A percentile compares a stretch with the other conserved stretches of the same genome.
Evolutionary conservation across 2,888 invertebrate genomes (phyloP).

Genomic region (Tubulanus polymorphus): DNA sequence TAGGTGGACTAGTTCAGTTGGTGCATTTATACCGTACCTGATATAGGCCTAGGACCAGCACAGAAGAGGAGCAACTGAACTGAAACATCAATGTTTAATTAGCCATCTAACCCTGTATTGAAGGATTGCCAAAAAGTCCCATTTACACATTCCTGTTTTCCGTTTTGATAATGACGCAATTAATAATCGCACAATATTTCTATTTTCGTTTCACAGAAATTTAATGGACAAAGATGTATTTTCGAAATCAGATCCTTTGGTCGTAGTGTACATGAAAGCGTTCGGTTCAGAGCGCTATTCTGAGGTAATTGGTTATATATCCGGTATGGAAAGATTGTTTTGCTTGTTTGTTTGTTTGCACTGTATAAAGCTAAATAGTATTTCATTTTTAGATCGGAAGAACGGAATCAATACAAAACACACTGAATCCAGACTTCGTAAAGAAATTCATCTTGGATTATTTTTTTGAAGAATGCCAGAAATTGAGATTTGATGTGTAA

Average conservation of each 20-base stretch:
- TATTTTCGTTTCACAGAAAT: conserved; percentile 54
- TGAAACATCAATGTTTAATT: too few relatives aligned
- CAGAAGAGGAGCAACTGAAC: too few relatives aligned
- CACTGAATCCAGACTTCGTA: conserved; percentile 59
- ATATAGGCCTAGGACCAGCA: too few relatives aligned
- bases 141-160: too few relatives aligned
- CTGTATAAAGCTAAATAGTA: background rate
- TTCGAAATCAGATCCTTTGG: conserved; percentile 61
- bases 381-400: conserved; percentile 49
- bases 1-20: too few relatives aligned
- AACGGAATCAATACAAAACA: conserved; percentile 58
- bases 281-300: conserved; percentile 23
- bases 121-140: too few relatives aligned
- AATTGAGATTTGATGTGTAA: conserved; percentile 30
- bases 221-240: conserved; percentile 57
- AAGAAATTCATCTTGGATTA: conserved; percentile 46
- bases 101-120: too few relatives aligned
- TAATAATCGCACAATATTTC: too few relatives aligned
- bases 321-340: conserved; percentile 1
- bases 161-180: too few relatives aligned
- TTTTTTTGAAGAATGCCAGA: conserved; percentile 45
- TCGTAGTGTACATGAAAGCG: conserved; percentile 50
- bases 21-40: too few relatives aligned
- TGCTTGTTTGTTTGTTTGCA: background rate
- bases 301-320: conserved; percentile 28